Conservation (phyloP, 2,113 vertebrate genomes). For the Larimichthys crocea region DNA sequence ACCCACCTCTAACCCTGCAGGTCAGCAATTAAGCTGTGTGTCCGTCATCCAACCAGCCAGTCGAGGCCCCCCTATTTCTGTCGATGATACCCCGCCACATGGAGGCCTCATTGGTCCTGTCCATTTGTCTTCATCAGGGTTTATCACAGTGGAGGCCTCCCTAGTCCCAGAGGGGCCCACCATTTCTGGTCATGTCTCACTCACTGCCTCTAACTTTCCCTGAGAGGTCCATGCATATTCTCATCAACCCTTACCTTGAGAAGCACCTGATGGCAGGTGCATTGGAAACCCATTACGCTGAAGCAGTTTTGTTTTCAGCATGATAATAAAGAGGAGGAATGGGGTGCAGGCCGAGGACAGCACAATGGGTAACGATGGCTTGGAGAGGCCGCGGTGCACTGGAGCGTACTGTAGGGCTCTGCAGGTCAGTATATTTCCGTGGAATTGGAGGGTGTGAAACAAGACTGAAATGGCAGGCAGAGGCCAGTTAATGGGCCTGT, state of each 20-base stretch:
- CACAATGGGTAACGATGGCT: slow-evolving; percentile 30
- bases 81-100: slow-evolving; percentile 77
- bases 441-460: slow-evolving; percentile 69
- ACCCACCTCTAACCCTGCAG: slow-evolving; percentile 74
- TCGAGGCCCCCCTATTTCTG: slow-evolving; percentile 43
- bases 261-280: slow-evolving; percentile 59
- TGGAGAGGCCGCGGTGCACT: slow-evolving; percentile 42
- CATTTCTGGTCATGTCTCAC: slow-evolving; percentile 57
- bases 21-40: slow-evolving; percentile 80
- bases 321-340: slow-evolving; percentile 64
- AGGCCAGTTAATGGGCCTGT: slow-evolving; percentile 77
- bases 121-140: slow-evolving; percentile 88
- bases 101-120: slow-evolving; percentile 72
- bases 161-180: slow-evolving; percentile 50
- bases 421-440: slow-evolving; percentile 64
- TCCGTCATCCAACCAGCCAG: slow-evolving; percentile 68
- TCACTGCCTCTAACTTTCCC: slow-evolving; percentile 57
- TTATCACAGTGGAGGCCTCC: slow-evolving; percentile 62
- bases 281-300: slow-evolving; percentile 63
- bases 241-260: slow-evolving; percentile 59
- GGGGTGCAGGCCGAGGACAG: slow-evolving; percentile 40
- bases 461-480: slow-evolving; percentile 68
- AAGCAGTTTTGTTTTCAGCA: slow-evolving; percentile 64
- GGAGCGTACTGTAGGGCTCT: slow-evolving; percentile 64
- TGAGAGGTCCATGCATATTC: slow-evolving; percentile 67